Conservation (phyloP, 1,140 invertebrate species). For the Drosophila leontia region DNA sequence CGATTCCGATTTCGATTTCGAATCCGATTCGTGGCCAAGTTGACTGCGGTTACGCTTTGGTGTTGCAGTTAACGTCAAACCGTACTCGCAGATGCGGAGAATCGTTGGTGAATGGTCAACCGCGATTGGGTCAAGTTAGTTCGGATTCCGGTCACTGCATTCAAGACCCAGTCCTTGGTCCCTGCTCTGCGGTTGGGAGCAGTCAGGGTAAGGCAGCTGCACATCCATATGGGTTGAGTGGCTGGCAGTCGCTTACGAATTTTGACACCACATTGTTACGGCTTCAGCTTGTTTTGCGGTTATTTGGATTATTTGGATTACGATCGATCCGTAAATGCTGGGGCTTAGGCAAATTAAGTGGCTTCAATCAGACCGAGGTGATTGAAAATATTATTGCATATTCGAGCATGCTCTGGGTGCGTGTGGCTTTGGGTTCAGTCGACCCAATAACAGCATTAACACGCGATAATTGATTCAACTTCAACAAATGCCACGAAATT, state of each 20-base stretch:
- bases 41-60: slow-evolving; percentile 65
- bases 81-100: slow-evolving; percentile 38
- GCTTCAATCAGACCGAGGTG: slow-evolving; percentile 11
- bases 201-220: background rate
- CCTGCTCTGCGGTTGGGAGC: slow-evolving; percentile 2
- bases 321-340: slow-evolving; percentile 41
- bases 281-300: slow-evolving; percentile 32
- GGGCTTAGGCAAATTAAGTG: slow-evolving; percentile 42
- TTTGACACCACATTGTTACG: slow-evolving; percentile 51
- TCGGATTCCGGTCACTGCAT: slow-evolving; percentile 56
- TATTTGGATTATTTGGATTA: slow-evolving; percentile 8
- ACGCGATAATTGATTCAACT: slow-evolving; percentile 15
- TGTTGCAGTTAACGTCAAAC: slow-evolving; percentile 71
- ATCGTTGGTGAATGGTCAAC: slow-evolving; percentile 53
- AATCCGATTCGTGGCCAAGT: slow-evolving; percentile 55
- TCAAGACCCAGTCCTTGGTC: background rate
- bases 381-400: slow-evolving; percentile 31
- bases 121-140: slow-evolving; percentile 73
- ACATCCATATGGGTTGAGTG: slow-evolving; percentile 10
- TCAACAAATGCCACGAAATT: background rate
- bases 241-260: slow-evolving; percentile 27
- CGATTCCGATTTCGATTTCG: slow-evolving; percentile 6
- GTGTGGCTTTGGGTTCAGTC: slow-evolving; percentile 3
- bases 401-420: slow-evolving; percentile 5
- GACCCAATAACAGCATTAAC: slow-evolving; percentile 15